Percentiles rank a stretch among this genome's conserved stretches.
Evolutionary conservation across 2,113 vertebrate genomes (phyloP).

Genomic region (Nothoprocta perdicaria): DNA sequence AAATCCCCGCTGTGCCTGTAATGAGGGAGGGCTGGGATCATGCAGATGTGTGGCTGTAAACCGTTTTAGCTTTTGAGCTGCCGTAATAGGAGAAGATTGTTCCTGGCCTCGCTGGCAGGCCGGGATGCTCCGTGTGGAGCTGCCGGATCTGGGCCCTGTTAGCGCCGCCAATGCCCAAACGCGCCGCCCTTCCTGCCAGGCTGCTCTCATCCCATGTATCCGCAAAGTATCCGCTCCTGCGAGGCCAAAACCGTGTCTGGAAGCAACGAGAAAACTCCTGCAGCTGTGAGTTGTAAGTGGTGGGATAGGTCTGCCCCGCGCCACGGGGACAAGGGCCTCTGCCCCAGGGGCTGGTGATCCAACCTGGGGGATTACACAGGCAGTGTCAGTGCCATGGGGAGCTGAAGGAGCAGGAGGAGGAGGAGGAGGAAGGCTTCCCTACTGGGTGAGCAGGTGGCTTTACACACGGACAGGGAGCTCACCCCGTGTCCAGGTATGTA

Average conservation of each 20-base stretch:
- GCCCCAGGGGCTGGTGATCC: neutral
- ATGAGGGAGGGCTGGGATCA: conserved; percentile 76
- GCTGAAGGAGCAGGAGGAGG: neutral
- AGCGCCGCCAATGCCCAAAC: conserved; percentile 61
- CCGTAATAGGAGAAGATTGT: conserved; percentile 78
- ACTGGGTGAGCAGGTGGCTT: neutral
- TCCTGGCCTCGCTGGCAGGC: conserved; percentile 70
- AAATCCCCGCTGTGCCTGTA: conserved; percentile 76
- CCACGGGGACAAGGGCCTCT: neutral
- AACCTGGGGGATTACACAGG: neutral
- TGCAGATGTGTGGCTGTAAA: conserved; percentile 74
- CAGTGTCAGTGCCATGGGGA: neutral
- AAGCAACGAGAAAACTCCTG: neutral
- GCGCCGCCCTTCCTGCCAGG: neutral
- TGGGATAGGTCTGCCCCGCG: neutral
- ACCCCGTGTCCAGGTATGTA: fast-evolving
- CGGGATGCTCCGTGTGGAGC: conserved; percentile 43
- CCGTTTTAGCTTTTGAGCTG: conserved; percentile 69
- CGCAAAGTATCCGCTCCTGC: conserved; percentile 17
- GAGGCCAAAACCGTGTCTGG: neutral
- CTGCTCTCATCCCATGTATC: conserved; percentile 19
- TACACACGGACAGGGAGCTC: neutral
- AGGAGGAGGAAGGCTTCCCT: neutral
- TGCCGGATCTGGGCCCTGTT: conserved; percentile 54
- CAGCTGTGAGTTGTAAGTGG: neutral